phyloP scores from a whole-genome alignment of 1,140 invertebrate genomes.

The Trialeurodes vaporariorum region DNA sequence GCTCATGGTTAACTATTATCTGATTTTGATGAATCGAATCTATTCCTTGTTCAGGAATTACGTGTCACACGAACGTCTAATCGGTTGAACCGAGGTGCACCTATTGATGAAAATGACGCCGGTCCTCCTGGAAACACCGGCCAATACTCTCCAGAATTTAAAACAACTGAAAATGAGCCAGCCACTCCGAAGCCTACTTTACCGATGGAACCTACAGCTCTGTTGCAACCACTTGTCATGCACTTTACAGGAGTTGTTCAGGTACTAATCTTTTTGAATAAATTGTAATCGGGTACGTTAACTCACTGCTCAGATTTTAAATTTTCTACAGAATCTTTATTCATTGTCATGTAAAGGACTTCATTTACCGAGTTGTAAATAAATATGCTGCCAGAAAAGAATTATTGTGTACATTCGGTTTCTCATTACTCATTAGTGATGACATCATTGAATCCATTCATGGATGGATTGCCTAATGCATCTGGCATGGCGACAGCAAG shows the following conservation, averaged over 20 bases:
- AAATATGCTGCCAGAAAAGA: too few species aligned
- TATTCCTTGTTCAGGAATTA: constrained; percentile 43
- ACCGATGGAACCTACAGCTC: constrained; percentile 22
- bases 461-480: too few species aligned
- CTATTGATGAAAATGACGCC: constrained; percentile 40
- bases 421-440: too few species aligned
- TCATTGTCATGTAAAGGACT: too few species aligned
- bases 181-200: constrained; percentile 31
- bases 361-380: too few species aligned
- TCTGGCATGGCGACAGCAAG: too few species aligned
- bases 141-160: constrained; percentile 41
- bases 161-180: constrained; percentile 28
- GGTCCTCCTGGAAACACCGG: constrained; percentile 26
- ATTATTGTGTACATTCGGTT: too few species aligned
- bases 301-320: too few species aligned
- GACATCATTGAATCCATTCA: too few species aligned
- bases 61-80: constrained; percentile 64
- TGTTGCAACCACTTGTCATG: constrained; percentile 62
- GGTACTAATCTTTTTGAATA: too few species aligned
- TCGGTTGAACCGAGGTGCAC: constrained; percentile 47
- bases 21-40: not conserved
- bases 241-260: constrained; percentile 45
- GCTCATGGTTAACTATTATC: constrained; percentile 1
- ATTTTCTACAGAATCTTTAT: too few species aligned
- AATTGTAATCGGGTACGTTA: too few species aligned